Conservation (phyloP, 2,113 vertebrate genomes). For the Catharus minimus region DNA sequence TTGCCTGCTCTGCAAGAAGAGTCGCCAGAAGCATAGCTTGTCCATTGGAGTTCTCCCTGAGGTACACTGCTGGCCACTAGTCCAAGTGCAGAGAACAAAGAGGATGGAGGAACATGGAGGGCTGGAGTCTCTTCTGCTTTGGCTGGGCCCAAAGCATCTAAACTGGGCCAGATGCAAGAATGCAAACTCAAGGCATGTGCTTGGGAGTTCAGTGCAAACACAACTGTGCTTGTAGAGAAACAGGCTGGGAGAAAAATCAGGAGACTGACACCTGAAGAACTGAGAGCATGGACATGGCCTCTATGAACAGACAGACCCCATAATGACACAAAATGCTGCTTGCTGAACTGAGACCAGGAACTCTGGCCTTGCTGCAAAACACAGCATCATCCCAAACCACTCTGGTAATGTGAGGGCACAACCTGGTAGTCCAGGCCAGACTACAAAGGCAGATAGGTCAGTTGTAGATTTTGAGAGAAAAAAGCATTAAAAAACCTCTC, state of each 20-base stretch:
- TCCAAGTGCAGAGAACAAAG: neutral
- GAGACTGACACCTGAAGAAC: neutral
- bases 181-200: neutral
- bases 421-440: neutral
- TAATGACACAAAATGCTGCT: neutral
- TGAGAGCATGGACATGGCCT: fast-evolving
- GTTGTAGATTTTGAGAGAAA: neutral
- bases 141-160: neutral
- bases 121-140: neutral
- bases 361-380: neutral
- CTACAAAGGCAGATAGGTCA: neutral
- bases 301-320: neutral
- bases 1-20: neutral
- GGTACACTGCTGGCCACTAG: neutral
- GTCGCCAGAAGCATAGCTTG: fast-evolving
- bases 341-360: neutral
- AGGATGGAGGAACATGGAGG: neutral
- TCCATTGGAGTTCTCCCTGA: neutral
- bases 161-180: neutral
- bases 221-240: neutral
- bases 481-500: neutral
- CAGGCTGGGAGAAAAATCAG: neutral
- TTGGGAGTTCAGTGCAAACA: neutral
- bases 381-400: neutral
- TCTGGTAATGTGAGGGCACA: neutral